phyloP scores from a whole-genome alignment of 2,888 invertebrate species.

The Monoplex corrugatus region DNA sequence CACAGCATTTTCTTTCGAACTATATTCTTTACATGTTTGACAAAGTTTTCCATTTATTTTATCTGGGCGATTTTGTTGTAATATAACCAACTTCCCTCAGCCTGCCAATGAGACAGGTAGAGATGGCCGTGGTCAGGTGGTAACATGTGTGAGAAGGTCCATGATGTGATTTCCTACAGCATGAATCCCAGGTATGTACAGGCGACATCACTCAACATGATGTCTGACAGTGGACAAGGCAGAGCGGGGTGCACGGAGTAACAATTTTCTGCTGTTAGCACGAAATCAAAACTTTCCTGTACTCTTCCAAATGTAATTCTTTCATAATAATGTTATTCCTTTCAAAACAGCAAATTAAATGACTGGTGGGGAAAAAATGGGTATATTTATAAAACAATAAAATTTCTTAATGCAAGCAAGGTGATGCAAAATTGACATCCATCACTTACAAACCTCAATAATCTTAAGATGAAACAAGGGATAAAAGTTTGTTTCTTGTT shows the following conservation, averaged over 20 bases:
- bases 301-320: too few relatives aligned
- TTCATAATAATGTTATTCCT: not conserved
- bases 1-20: too few relatives aligned
- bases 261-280: not conserved
- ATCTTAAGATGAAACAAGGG: too few relatives aligned
- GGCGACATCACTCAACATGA: not conserved
- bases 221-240: slow-evolving; percentile 8
- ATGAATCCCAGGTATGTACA: slow-evolving; percentile 30
- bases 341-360: not conserved
- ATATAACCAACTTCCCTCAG: too few relatives aligned
- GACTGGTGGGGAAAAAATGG: not conserved
- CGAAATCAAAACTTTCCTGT: not conserved
- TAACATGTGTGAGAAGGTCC: not conserved
- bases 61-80: too few relatives aligned
- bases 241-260: not conserved
- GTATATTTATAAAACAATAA: not conserved
- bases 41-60: too few relatives aligned
- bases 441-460: too few relatives aligned
- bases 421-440: too few relatives aligned
- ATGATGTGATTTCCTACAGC: not conserved
- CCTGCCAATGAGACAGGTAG: too few relatives aligned
- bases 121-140: not conserved
- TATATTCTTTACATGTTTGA: too few relatives aligned
- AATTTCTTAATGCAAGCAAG: too few relatives aligned
- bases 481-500: too few relatives aligned